A percentile compares a stretch with the other conserved stretches of the same genome.
Evolutionary conservation across 2,888 invertebrate genomes (phyloP).

Genomic region (Bursaphelenchus okinawaensis): DNA sequence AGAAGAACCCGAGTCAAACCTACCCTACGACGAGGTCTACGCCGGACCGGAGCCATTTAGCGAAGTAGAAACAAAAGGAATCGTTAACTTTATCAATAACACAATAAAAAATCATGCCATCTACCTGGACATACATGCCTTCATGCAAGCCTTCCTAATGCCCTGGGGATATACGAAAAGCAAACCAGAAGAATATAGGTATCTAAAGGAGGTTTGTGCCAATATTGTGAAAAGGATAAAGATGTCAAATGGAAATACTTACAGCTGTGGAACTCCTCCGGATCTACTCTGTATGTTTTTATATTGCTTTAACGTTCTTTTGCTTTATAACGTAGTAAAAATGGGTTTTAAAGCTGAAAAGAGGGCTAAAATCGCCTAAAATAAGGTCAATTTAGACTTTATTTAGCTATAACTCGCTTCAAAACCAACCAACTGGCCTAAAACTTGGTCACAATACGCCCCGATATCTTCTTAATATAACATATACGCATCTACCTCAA

Average conservation of each 20-base stretch:
- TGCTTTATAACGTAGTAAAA: too few relatives aligned
- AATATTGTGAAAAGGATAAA: not conserved
- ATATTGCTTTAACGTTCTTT: too few relatives aligned
- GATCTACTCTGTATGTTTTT: not conserved
- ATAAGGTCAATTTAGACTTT: too few relatives aligned
- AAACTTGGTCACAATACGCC: too few relatives aligned
- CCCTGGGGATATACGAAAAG: not conserved
- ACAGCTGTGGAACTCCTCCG: not conserved
- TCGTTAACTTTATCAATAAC: not conserved
- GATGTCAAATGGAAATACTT: not conserved
- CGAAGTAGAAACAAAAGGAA: not conserved
- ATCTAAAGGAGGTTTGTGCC: not conserved
- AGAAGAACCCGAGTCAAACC: not conserved
- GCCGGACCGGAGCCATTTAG: not conserved
- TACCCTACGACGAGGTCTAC: not conserved
- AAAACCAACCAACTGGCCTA: too few relatives aligned
- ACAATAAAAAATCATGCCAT: not conserved
- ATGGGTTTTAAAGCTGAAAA: too few relatives aligned
- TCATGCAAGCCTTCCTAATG: not conserved
- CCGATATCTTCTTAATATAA: too few relatives aligned
- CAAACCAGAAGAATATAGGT: not conserved
- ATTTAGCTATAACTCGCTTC: too few relatives aligned
- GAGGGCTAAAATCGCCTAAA: too few relatives aligned
- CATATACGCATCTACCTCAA: too few relatives aligned
- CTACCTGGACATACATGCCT: not conserved